Conservation (phyloP, 2,888 invertebrate genomes). For the Doris montereyensis region DNA sequence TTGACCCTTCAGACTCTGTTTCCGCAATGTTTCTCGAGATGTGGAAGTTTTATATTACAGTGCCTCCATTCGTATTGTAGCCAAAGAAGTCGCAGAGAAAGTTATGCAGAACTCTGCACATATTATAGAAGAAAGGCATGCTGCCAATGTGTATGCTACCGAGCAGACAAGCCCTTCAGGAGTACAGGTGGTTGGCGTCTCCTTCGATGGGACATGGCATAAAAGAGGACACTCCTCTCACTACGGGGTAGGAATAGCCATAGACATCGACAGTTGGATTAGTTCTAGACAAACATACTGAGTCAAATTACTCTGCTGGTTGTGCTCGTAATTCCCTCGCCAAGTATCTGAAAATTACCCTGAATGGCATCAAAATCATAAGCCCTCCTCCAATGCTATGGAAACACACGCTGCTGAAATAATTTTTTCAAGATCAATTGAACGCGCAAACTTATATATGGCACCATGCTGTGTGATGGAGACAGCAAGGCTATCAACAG, state of each 20-base stretch:
- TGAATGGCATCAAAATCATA: background rate
- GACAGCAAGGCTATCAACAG: background rate
- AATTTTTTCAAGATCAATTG: background rate
- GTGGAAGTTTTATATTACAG: no score
- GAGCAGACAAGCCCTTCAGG: no score
- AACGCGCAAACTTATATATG: background rate
- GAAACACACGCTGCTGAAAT: background rate
- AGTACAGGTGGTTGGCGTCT: no score
- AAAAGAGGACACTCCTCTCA: conserved; percentile 21
- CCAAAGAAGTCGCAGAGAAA: no score
- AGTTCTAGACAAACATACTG: conserved; percentile 2
- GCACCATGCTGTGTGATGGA: conserved; percentile 6
- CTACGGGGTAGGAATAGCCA: conserved; percentile 1
- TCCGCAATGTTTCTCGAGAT: no score
- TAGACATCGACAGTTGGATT: conserved; percentile 24
- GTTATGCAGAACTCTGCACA: no score
- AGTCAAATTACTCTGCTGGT: background rate
- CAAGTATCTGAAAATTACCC: background rate
- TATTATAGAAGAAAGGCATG: no score
- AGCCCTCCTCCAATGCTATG: conserved; percentile 6
- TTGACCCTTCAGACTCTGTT: no score
- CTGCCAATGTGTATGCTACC: no score
- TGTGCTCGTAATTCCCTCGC: no score
- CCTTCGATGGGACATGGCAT: no score
- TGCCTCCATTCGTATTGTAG: no score